Evolutionary conservation across 2,888 invertebrate species (phyloP).

Genomic region (Dysmachus trigonus): DNA sequence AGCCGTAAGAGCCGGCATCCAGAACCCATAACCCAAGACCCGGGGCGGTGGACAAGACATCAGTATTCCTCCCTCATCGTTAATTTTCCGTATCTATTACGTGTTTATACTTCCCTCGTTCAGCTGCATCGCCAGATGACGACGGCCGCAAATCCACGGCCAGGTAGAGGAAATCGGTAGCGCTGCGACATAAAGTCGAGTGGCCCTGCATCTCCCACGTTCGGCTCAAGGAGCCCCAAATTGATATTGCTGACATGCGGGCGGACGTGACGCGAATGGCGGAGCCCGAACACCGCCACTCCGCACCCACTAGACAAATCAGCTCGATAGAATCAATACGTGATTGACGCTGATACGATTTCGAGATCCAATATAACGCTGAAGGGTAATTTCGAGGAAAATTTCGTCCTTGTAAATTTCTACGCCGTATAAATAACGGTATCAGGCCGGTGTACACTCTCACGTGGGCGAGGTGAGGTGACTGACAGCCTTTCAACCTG

Average conservation of each 20-base stretch:
- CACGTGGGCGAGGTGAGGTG: not conserved
- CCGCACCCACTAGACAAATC: too few relatives aligned
- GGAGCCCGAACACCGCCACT: not conserved
- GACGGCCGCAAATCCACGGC: not conserved
- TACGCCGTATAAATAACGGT: not conserved
- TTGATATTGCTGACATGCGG: constrained; percentile 17
- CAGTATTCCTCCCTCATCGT: not conserved
- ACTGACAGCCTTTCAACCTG: not conserved
- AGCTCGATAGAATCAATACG: not conserved
- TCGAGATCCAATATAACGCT: not conserved
- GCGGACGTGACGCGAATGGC: not conserved
- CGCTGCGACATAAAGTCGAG: not conserved
- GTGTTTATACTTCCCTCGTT: constrained; percentile 18
- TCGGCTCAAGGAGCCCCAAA: not conserved
- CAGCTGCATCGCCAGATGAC: not conserved
- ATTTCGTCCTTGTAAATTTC: not conserved
- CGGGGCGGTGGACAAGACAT: not conserved
- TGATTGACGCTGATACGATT: not conserved
- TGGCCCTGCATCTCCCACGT: not conserved
- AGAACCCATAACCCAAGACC: not conserved
- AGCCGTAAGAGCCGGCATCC: too few relatives aligned
- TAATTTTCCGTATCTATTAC: constrained; percentile 13
- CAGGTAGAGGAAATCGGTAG: not conserved
- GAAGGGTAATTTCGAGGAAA: not conserved
- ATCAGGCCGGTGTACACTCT: not conserved